These are phyloP conservation scores for Scophthalmus maximus DNA, from an alignment of 2,113 vertebrate species.

Conservation along the genomic window DNA sequence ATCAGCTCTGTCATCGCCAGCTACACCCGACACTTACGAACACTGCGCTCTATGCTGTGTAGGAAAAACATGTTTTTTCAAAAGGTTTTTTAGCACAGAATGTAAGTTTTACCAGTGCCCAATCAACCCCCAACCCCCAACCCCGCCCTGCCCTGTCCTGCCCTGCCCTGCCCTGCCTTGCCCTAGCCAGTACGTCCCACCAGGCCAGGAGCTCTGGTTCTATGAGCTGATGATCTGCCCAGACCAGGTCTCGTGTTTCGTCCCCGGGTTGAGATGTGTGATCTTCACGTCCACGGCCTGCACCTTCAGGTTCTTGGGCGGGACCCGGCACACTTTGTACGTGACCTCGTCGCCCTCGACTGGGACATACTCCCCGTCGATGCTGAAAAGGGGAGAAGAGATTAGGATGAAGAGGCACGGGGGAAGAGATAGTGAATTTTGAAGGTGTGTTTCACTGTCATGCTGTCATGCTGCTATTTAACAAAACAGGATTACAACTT, in stretches of 20 bases:
- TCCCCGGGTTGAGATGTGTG: slow-evolving; percentile 92
- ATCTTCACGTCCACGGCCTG: slow-evolving; percentile 98
- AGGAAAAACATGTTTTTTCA: slow-evolving; percentile 35
- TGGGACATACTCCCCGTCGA: slow-evolving; percentile 96
- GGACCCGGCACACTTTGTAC: slow-evolving; percentile 95
- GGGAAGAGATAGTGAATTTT: neutral
- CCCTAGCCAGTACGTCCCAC: neutral
- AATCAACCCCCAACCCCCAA: neutral
- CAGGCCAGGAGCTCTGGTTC: slow-evolving; percentile 50
- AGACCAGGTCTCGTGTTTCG: slow-evolving; percentile 97
- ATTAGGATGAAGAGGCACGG: neutral
- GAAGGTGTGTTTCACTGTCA: neutral
- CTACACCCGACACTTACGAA: neutral
- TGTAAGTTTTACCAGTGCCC: slow-evolving; percentile 35
- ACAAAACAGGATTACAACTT: too few species aligned
- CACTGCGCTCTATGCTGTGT: slow-evolving; percentile 19
- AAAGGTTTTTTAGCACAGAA: slow-evolving; percentile 12
- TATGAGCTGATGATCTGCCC: slow-evolving; percentile 96
- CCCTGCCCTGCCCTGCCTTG: neutral
- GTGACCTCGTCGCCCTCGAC: slow-evolving; percentile 97
- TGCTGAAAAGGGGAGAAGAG: slow-evolving; percentile 79
- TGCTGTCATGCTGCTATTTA: too few species aligned
- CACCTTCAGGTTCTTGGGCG: slow-evolving; percentile 98
- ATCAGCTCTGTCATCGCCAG: slow-evolving; percentile 2
- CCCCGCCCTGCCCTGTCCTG: neutral